phyloP scores from a whole-genome alignment of 1,140 invertebrate genomes.

The Eumeta japonica region DNA sequence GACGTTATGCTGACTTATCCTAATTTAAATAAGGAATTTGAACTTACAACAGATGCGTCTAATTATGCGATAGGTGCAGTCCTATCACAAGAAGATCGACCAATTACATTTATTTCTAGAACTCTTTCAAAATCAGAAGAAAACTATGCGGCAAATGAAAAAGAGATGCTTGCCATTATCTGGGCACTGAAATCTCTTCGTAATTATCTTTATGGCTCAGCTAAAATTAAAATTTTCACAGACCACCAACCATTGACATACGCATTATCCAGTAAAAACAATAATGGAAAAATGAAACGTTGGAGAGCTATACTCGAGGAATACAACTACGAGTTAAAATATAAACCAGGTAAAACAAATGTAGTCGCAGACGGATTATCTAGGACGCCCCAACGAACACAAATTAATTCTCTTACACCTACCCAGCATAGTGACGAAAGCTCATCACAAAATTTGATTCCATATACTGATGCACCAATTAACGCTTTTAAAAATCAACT shows the following conservation, averaged over 20 bases:
- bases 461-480: too few species aligned
- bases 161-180: not conserved
- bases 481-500: too few species aligned
- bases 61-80: not conserved
- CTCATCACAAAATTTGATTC: too few species aligned
- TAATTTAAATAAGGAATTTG: not conserved
- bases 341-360: too few species aligned
- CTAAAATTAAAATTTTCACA: not conserved
- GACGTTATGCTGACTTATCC: constrained; percentile 6
- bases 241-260: not conserved
- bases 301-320: too few species aligned
- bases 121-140: not conserved
- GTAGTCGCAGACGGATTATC: too few species aligned
- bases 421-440: too few species aligned
- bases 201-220: not conserved
- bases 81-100: not conserved
- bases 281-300: not conserved
- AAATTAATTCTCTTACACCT: too few species aligned
- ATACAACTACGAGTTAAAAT: too few species aligned
- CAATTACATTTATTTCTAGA: not conserved
- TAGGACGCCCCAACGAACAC: too few species aligned
- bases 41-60: not conserved
- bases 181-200: not conserved
- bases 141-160: not conserved
- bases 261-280: not conserved